phyloP scores from a whole-genome alignment of 2,113 vertebrate genomes.

The Campylomormyrus numenius region DNA sequence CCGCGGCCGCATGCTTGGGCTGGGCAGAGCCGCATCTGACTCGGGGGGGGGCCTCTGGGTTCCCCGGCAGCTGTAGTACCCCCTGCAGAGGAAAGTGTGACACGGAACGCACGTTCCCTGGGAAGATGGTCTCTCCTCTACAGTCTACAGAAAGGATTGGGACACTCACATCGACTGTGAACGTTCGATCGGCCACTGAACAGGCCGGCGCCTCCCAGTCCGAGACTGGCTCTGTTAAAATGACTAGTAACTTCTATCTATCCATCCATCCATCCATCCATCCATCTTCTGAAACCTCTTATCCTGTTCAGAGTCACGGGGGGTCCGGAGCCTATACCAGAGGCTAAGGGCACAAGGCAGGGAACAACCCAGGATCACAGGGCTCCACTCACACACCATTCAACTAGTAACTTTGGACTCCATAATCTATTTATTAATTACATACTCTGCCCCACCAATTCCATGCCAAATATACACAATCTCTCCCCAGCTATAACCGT shows the following conservation, averaged over 20 bases:
- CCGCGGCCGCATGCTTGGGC: slow-evolving; percentile 14
- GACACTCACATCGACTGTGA: background rate
- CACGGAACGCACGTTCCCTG: background rate
- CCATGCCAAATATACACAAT: background rate
- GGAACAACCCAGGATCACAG: too few relatives aligned
- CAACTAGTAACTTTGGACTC: background rate
- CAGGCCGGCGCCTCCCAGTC: background rate
- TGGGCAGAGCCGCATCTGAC: too few relatives aligned
- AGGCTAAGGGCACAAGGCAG: too few relatives aligned
- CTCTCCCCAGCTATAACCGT: background rate
- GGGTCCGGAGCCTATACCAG: too few relatives aligned
- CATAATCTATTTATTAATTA: background rate
- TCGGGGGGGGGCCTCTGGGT: background rate
- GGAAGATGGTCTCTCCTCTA: background rate
- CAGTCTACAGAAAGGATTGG: background rate
- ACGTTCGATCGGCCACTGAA: background rate
- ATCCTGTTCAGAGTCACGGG: too few relatives aligned
- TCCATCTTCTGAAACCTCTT: too few relatives aligned
- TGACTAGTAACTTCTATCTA: background rate
- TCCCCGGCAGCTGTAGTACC: background rate
- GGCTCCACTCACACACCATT: too few relatives aligned
- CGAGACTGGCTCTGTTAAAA: background rate
- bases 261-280: too few relatives aligned
- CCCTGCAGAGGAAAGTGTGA: background rate
- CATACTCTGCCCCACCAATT: background rate